These are phyloP conservation scores for Eupithecia subumbrata DNA, from an alignment of 2,888 invertebrate genomes.

Conservation along the genomic window DNA sequence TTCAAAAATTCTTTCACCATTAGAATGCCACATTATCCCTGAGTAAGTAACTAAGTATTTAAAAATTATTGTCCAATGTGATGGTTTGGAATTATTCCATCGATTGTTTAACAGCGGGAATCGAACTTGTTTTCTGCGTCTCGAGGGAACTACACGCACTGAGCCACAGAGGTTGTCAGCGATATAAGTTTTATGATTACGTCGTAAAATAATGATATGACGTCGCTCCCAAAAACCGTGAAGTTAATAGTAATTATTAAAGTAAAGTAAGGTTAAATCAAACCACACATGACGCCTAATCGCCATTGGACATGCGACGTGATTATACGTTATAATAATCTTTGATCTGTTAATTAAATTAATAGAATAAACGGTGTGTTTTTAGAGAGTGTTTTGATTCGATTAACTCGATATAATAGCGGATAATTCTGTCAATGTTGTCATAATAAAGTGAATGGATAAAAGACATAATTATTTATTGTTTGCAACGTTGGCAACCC, in stretches of 20 bases:
- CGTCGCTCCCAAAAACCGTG: constrained; percentile 19
- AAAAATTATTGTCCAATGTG: too few species aligned
- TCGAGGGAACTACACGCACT: neutral
- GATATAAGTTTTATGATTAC: constrained; percentile 2
- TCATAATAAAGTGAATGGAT: too few species aligned
- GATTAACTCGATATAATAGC: too few species aligned
- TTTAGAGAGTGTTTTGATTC: neutral
- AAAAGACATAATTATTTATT: too few species aligned
- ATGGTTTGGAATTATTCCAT: too few species aligned
- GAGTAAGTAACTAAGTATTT: too few species aligned
- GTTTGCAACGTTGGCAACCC: too few species aligned
- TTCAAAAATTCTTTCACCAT: too few species aligned
- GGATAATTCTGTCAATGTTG: too few species aligned
- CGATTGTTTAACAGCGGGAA: neutral
- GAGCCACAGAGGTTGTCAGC: neutral
- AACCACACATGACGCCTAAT: constrained; percentile 29
- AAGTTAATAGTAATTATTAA: constrained; percentile 8
- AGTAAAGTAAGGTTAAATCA: constrained; percentile 31
- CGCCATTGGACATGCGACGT: constrained; percentile 32
- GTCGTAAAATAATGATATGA: neutral
- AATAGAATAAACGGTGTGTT: constrained; percentile 11
- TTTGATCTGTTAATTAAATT: constrained; percentile 30
- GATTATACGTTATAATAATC: constrained; percentile 23
- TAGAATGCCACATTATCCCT: too few species aligned
- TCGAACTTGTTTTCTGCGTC: neutral